These are phyloP conservation scores for Phaonia tiefii DNA, from an alignment of 2,888 invertebrate genomes.

Conservation along the genomic window DNA sequence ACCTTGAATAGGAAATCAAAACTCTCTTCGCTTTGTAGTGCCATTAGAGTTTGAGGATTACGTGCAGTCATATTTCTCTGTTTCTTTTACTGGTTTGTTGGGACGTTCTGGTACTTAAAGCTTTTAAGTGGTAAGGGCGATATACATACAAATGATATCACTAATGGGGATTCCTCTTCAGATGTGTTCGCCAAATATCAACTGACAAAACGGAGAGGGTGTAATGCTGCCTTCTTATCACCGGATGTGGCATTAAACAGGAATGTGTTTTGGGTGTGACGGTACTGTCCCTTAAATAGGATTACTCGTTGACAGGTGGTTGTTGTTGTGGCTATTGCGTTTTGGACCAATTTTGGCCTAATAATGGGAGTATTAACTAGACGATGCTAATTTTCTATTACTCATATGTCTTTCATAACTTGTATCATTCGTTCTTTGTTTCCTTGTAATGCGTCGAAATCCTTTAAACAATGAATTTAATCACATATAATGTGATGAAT, in stretches of 20 bases:
- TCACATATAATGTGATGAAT: too few species aligned
- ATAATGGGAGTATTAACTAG: too few species aligned
- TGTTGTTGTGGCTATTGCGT: constrained; percentile 40
- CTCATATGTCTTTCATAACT: too few species aligned
- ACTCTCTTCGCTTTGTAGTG: constrained; percentile 87
- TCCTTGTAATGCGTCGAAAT: too few species aligned
- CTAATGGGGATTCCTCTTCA: constrained; percentile 2
- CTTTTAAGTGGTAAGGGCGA: neutral
- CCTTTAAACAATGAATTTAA: too few species aligned
- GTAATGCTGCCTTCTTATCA: constrained; percentile 3
- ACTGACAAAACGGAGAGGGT: constrained; percentile 8
- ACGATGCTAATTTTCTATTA: too few species aligned
- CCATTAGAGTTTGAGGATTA: constrained; percentile 89
- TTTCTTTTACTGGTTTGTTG: neutral
- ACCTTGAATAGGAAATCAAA: constrained; percentile 97
- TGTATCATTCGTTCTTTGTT: too few species aligned
- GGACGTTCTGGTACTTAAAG: neutral
- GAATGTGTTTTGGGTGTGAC: neutral
- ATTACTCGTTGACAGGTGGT: constrained; percentile 43
- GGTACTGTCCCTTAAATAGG: neutral
- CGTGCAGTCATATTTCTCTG: constrained; percentile 84
- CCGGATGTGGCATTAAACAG: neutral
- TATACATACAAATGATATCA: constrained; percentile 23
- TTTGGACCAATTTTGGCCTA: too few species aligned
- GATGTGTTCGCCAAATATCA: neutral